A percentile compares a stretch with the other conserved stretches of the same genome.
phyloP scores from a whole-genome alignment of 2,113 vertebrate species.

The Zapus hudsonius region DNA sequence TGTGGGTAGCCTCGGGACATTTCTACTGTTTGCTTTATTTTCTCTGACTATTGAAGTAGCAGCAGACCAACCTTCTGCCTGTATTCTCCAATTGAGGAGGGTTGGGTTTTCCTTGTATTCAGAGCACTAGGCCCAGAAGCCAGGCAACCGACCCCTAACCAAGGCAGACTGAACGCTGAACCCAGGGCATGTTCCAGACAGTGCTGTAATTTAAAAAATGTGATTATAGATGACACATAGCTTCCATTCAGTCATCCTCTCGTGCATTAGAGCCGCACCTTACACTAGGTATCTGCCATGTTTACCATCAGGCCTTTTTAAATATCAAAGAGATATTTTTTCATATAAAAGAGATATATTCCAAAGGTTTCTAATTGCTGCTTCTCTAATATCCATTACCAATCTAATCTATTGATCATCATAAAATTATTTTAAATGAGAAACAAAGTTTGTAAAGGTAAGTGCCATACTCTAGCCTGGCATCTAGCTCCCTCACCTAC shows the following conservation, averaged over 20 bases:
- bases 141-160: too few relatives aligned
- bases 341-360: not conserved
- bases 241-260: not conserved
- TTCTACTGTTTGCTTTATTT: constrained; percentile 36
- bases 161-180: not conserved
- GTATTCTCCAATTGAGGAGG: not conserved
- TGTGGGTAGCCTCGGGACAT: not conserved
- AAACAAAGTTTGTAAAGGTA: not conserved
- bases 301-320: not conserved
- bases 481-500: not conserved
- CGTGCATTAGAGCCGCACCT: not conserved
- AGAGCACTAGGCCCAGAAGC: not conserved
- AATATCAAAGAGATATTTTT: not conserved
- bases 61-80: not conserved
- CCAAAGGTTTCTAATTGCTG: not conserved
- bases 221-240: not conserved
- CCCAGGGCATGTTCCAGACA: not conserved
- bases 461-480: not conserved
- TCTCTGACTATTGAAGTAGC: constrained; percentile 26
- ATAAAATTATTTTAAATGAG: not conserved
- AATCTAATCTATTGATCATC: not conserved
- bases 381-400: not conserved
- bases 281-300: too few relatives aligned
- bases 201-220: constrained; percentile 3
- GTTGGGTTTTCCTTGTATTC: not conserved